Evolutionary conservation across 1,140 invertebrate species (phyloP).

Genomic region (Latrodectus geometricus): DNA sequence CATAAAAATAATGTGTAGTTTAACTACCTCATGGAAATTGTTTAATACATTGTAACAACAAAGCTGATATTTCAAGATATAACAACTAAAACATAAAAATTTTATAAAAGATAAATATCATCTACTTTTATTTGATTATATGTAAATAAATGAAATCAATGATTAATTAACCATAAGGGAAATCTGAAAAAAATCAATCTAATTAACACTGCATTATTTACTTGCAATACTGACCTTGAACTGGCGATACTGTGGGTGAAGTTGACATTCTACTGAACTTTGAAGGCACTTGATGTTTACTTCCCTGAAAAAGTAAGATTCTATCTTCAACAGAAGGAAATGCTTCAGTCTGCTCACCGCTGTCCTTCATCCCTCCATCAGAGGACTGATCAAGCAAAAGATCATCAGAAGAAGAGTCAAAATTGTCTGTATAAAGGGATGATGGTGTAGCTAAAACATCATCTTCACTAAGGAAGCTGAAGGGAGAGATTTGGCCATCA

Average conservation of each 20-base stretch:
- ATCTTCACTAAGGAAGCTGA: conserved; percentile 59
- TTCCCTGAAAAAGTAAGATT: conserved; percentile 44
- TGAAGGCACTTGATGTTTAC: conserved; percentile 50
- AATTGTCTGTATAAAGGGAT: conserved; percentile 16
- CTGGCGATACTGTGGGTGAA: conserved; percentile 53
- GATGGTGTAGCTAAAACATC: conserved; percentile 48
- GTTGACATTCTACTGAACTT: conserved; percentile 59
- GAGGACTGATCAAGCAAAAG: conserved; percentile 23
- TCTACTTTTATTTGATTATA: too few species aligned
- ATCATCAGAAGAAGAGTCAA: conserved; percentile 36
- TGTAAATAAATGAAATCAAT: too few species aligned
- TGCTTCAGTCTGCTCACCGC: not conserved
- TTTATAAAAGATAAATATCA: too few species aligned
- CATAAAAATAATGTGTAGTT: too few species aligned
- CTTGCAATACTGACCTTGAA: conserved; percentile 27
- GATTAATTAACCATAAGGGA: too few species aligned
- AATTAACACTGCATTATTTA: not conserved
- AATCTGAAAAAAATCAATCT: too few species aligned
- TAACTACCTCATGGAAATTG: too few species aligned
- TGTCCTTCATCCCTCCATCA: conserved; percentile 39
- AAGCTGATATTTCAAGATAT: too few species aligned
- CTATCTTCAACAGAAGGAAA: conserved; percentile 51
- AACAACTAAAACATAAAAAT: too few species aligned
- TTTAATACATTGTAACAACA: too few species aligned
- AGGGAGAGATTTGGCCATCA: conserved; percentile 53